Conservation (phyloP, 2,797 vertebrate species). For the Lagodon rhomboides region DNA sequence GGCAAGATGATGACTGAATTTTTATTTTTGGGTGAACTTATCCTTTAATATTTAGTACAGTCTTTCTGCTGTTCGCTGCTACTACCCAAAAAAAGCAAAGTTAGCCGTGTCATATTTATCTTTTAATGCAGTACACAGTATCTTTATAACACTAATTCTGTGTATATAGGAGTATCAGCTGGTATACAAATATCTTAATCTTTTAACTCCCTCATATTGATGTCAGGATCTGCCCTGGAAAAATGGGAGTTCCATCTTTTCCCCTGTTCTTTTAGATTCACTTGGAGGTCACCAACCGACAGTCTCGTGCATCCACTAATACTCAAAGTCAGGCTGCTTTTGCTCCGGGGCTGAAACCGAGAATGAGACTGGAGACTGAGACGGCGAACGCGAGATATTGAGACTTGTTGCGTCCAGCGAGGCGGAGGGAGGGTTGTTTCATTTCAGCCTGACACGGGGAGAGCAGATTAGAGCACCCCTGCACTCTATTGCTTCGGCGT, state of each 20-base stretch:
- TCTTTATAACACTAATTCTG: too few species aligned
- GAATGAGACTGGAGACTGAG: slow-evolving; percentile 29
- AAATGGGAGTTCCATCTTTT: too few species aligned
- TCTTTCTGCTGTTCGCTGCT: too few species aligned
- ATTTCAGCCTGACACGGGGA: slow-evolving; percentile 66
- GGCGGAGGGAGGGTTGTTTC: slow-evolving; percentile 59
- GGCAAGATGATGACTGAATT: too few species aligned
- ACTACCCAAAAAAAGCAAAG: too few species aligned
- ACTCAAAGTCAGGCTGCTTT: slow-evolving; percentile 39
- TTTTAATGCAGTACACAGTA: too few species aligned
- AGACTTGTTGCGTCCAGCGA: slow-evolving; percentile 69
- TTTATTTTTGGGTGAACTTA: too few species aligned
- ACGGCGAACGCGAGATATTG: slow-evolving; percentile 27
- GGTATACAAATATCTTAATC: too few species aligned
- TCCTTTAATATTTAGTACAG: too few species aligned
- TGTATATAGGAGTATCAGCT: too few species aligned
- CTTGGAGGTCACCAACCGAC: slow-evolving; percentile 54
- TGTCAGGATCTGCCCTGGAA: too few species aligned
- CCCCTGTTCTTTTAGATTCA: not conserved
- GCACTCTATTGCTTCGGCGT: slow-evolving; percentile 26
- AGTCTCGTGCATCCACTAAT: slow-evolving; percentile 35
- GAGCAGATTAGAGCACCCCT: slow-evolving; percentile 59
- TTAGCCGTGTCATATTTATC: too few species aligned
- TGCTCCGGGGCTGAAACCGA: slow-evolving; percentile 32
- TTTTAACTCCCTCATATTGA: not conserved